Evolutionary conservation across 2,113 vertebrate species (phyloP), one percentile per base, ranked within the genome.

Genomic region (Phrynocephalus versicolor): DNA sequence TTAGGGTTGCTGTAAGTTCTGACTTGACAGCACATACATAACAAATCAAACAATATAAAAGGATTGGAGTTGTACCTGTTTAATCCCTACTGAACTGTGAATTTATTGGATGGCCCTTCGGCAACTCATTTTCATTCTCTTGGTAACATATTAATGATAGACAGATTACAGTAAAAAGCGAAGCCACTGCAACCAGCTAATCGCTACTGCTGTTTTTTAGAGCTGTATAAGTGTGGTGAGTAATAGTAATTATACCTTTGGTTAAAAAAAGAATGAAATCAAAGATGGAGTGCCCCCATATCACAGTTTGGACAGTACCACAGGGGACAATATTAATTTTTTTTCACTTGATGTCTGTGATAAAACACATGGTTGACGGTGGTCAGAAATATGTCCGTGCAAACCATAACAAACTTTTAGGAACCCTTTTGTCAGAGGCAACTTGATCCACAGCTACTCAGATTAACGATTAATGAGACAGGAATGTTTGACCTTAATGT

Each of bases 401-500:
- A 65, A 81, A 41, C 41, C 72, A 71, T 45, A 80, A 37, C 64
- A 72, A 86, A 70, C 39, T 65, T 74, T 74, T 69, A 41, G 78
- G 60, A 85, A 65, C n/a, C 45, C 45, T 41, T 15, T 65, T 79
- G 55, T 79, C 15, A 45, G 62, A 81, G 60, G 70, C 84, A 86
- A 86, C 33, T 74, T 65, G 58, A 81, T 81, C 78, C 39, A 88
- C 87, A 86, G 87, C 83, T 93, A 41, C 55, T n/a, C 86, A 81
- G 76, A 86, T 93, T 96, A 95, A 96, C 95, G 86, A 94, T 87
- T 94, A 89, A 92, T 72, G 76, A 73, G 71, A 65, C 81, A 89
- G 91, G 83, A 93, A 90, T 94, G 91, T 94, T 93, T 91, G 89
- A 88, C 89, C 75, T 83, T 85, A 0, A 9, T 82, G 86, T 81